A percentile compares a stretch with the other conserved stretches of the same genome.
Evolutionary conservation across 2,888 invertebrate species (phyloP).

Genomic region (Nymphalis c-album): DNA sequence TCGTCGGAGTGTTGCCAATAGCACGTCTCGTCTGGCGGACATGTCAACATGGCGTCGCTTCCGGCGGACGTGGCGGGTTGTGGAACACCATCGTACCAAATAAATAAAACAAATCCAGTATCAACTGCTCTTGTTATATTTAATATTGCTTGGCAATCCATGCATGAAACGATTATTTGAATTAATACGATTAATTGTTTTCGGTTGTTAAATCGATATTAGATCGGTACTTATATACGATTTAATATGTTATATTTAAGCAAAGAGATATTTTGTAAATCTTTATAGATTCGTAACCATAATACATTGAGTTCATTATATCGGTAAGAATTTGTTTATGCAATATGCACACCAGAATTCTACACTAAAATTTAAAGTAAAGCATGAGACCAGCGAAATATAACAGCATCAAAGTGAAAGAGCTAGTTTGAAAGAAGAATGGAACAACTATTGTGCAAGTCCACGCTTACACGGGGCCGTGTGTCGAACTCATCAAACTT

Average conservation of each 20-base stretch:
- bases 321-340: neutral
- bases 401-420: slow-evolving; percentile 36
- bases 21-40: slow-evolving; percentile 37
- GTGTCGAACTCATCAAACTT: slow-evolving; percentile 74
- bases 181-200: too few relatives aligned
- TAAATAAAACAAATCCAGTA: slow-evolving; percentile 29
- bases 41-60: slow-evolving; percentile 40
- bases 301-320: neutral
- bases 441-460: slow-evolving; percentile 55
- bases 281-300: too few relatives aligned
- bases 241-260: too few relatives aligned
- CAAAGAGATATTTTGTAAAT: too few relatives aligned
- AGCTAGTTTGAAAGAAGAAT: slow-evolving; percentile 34
- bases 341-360: neutral
- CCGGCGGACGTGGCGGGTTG: slow-evolving; percentile 36
- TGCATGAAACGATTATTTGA: neutral
- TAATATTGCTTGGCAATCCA: neutral
- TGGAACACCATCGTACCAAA: slow-evolving; percentile 36
- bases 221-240: too few relatives aligned
- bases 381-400: slow-evolving; percentile 31
- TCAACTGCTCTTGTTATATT: slow-evolving; percentile 21
- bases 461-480: slow-evolving; percentile 52
- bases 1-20: slow-evolving; percentile 44
- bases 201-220: too few relatives aligned
- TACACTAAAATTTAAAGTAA: neutral